Evolutionary conservation across 2,797 vertebrate genomes (phyloP).

Genomic region (Chrosomus eos): DNA sequence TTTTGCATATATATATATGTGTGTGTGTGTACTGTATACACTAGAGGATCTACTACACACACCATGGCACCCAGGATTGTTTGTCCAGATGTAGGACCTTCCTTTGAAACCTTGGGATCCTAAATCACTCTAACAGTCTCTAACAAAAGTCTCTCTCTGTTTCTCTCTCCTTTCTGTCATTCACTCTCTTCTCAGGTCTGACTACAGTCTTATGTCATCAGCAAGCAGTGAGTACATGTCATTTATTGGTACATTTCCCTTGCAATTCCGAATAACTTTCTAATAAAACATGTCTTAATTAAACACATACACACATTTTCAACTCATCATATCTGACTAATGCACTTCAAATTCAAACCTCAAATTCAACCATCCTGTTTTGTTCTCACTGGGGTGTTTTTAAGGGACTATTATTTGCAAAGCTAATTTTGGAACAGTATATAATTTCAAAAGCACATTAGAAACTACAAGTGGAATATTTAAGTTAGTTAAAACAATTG

Average conservation of each 20-base stretch:
- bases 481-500: background rate
- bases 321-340: background rate
- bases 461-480: background rate
- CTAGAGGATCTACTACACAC: background rate
- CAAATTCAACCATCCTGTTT: background rate
- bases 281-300: background rate
- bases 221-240: slow-evolving; percentile 90
- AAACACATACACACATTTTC: slow-evolving; percentile 7
- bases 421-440: background rate
- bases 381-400: background rate
- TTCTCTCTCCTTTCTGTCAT: slow-evolving; percentile 44
- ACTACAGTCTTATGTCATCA: slow-evolving; percentile 92
- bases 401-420: background rate
- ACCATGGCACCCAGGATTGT: slow-evolving; percentile 51
- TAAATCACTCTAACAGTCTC: slow-evolving; percentile 23
- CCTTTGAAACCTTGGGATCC: slow-evolving; percentile 36
- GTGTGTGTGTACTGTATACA: background rate
- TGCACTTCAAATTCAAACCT: background rate
- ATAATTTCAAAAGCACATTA: background rate
- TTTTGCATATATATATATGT: slow-evolving; percentile 15
- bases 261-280: background rate
- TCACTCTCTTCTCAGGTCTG: slow-evolving; percentile 86
- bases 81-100: slow-evolving; percentile 52
- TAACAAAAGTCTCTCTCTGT: slow-evolving; percentile 25
- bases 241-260: background rate